phyloP scores from a whole-genome alignment of 1,140 invertebrate genomes.

The Homarus americanus region DNA sequence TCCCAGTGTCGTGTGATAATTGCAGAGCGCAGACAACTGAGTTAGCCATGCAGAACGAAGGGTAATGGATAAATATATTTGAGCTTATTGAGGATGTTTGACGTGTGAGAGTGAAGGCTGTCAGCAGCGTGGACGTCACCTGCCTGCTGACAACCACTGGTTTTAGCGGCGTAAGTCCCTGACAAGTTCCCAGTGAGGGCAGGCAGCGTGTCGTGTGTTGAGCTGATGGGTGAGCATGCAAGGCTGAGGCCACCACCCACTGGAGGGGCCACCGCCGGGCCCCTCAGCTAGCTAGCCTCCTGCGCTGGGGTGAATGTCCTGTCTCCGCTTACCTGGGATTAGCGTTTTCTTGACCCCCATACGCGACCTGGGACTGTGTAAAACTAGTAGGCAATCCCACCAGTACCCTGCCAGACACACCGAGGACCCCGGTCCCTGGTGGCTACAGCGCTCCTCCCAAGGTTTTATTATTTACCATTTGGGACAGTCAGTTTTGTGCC shows the following conservation, averaged over 20 bases:
- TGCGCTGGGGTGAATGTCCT: background rate
- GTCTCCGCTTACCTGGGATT: background rate
- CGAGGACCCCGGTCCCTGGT: too few species aligned
- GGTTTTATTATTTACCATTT: too few species aligned
- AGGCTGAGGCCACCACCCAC: background rate
- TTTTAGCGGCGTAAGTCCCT: background rate
- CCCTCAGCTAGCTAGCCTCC: background rate
- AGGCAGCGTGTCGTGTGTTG: slow-evolving; percentile 8
- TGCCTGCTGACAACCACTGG: background rate
- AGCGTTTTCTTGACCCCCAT: background rate
- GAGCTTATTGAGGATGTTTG: background rate
- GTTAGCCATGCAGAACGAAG: too few species aligned
- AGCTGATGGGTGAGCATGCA: slow-evolving; percentile 12
- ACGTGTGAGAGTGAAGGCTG: too few species aligned
- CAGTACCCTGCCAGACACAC: too few species aligned
- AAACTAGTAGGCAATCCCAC: too few species aligned
- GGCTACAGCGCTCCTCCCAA: too few species aligned
- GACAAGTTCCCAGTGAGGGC: background rate
- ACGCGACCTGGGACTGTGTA: background rate
- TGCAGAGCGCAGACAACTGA: too few species aligned
- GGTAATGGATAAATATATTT: too few species aligned
- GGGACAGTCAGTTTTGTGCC: too few species aligned
- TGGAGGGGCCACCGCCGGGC: slow-evolving; percentile 18
- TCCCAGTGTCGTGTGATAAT: too few species aligned
- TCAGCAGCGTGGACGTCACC: too few species aligned